Percentiles rank a stretch among this genome's conserved stretches.
Conservation (phyloP, 2,888 invertebrate genomes). For the Polia nebulosa region DNA sequence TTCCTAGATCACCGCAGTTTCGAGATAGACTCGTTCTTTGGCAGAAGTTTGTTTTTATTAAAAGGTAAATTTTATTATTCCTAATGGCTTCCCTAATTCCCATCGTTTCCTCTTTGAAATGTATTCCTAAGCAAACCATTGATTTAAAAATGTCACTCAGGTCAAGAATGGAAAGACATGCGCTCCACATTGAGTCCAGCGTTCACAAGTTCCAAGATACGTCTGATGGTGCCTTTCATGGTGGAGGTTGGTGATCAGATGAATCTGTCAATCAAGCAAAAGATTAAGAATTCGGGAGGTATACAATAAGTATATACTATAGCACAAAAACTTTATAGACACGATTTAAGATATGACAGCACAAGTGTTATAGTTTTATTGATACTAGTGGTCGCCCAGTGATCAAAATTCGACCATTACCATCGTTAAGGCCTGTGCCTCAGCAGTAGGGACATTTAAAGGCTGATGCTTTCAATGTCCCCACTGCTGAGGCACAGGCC, state of each 20-base stretch:
- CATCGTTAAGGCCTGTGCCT: no score
- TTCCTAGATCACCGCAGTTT: slow-evolving; percentile 86
- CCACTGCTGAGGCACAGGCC: no score
- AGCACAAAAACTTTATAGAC: not conserved
- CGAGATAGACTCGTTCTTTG: slow-evolving; percentile 85
- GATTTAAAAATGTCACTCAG: slow-evolving; percentile 38
- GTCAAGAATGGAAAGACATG: slow-evolving; percentile 79
- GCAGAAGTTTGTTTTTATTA: slow-evolving; percentile 84
- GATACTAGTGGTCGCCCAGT: no score
- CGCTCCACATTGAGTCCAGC: slow-evolving; percentile 84
- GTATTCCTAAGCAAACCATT: not conserved
- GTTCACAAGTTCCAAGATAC: slow-evolving; percentile 88
- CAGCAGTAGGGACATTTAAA: no score
- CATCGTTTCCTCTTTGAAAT: not conserved
- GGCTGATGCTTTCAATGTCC: no score
- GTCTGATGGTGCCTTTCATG: slow-evolving; percentile 82
- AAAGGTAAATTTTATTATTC: slow-evolving; percentile 74
- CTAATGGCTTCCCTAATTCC: no score
- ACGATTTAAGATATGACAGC: not conserved
- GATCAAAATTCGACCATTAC: no score
- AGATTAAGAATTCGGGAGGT: slow-evolving; percentile 74
- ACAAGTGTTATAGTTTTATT: not conserved
- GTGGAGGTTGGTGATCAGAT: slow-evolving; percentile 78
- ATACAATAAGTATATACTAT: not conserved
- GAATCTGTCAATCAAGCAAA: slow-evolving; percentile 68